Evolutionary conservation across 2,113 vertebrate species (phyloP).

Genomic region (Ahaetulla prasina): DNA sequence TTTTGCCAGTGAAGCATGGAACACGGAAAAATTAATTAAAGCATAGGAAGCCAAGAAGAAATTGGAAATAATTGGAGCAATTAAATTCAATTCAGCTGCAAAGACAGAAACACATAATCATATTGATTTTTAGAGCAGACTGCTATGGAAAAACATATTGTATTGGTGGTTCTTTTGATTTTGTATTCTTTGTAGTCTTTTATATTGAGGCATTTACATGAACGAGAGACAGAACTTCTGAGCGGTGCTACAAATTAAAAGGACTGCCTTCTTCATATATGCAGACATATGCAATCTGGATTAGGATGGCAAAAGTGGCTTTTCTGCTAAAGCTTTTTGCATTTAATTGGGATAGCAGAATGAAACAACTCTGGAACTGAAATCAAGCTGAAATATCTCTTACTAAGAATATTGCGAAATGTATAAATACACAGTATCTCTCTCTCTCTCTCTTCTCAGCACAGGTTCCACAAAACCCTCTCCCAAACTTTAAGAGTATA

Average conservation of each 20-base stretch:
- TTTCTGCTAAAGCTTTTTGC: not conserved
- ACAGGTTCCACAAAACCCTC: not conserved
- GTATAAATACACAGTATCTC: not conserved
- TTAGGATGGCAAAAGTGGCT: not conserved
- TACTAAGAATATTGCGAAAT: not conserved
- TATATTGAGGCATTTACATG: not conserved
- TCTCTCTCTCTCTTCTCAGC: not conserved
- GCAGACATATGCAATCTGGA: not conserved
- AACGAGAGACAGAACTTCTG: not conserved
- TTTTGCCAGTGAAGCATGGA: slow-evolving; percentile 96
- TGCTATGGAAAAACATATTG: not conserved
- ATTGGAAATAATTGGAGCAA: slow-evolving; percentile 98
- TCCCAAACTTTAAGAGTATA: not conserved
- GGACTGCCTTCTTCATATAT: not conserved
- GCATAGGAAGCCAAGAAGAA: slow-evolving; percentile 98
- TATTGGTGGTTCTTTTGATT: not conserved
- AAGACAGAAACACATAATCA: slow-evolving; percentile 43
- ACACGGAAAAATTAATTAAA: slow-evolving; percentile 98
- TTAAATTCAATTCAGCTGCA: slow-evolving; percentile 89
- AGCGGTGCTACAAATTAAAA: not conserved
- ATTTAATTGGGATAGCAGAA: not conserved
- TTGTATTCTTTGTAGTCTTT: not conserved
- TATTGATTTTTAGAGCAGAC: not conserved
- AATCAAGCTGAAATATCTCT: not conserved
- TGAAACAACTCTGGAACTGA: not conserved